These are phyloP conservation scores for Trachymyrmex cornetzi DNA, from an alignment of 1,140 invertebrate genomes.

Conservation along the genomic window DNA sequence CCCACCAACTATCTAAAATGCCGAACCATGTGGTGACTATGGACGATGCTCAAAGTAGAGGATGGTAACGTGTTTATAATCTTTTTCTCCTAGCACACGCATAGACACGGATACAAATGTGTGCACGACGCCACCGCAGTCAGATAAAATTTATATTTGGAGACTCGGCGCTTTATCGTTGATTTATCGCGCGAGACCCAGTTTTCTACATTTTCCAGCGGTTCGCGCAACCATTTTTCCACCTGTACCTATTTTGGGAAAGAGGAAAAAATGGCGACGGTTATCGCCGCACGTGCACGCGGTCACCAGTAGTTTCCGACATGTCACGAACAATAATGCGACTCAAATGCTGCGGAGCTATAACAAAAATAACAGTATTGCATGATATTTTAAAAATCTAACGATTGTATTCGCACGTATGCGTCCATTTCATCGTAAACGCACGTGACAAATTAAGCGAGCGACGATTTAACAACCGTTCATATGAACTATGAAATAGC, in stretches of 20 bases:
- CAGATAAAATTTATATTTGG: constrained; percentile 66
- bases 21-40: constrained; percentile 57
- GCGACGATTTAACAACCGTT: neutral
- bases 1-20: constrained; percentile 40
- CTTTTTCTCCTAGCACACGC: constrained; percentile 36
- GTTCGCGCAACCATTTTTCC: constrained; percentile 35
- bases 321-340: constrained; percentile 46
- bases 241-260: constrained; percentile 18
- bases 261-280: constrained; percentile 32
- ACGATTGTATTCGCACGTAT: neutral
- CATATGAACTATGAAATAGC: neutral
- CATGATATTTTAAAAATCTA: neutral
- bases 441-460: neutral
- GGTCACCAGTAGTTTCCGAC: constrained; percentile 36
- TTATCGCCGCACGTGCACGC: constrained; percentile 39
- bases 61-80: constrained; percentile 49
- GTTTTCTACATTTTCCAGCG: constrained; percentile 39
- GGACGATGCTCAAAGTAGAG: constrained; percentile 55
- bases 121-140: constrained; percentile 17
- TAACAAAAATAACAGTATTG: neutral
- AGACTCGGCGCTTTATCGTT: constrained; percentile 44
- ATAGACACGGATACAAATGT: constrained; percentile 11
- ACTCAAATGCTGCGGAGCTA: neutral
- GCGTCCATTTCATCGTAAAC: neutral
- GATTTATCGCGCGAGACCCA: constrained; percentile 65